phyloP scores from a whole-genome alignment of 2,113 vertebrate species.

The Corythaeola cristata region DNA sequence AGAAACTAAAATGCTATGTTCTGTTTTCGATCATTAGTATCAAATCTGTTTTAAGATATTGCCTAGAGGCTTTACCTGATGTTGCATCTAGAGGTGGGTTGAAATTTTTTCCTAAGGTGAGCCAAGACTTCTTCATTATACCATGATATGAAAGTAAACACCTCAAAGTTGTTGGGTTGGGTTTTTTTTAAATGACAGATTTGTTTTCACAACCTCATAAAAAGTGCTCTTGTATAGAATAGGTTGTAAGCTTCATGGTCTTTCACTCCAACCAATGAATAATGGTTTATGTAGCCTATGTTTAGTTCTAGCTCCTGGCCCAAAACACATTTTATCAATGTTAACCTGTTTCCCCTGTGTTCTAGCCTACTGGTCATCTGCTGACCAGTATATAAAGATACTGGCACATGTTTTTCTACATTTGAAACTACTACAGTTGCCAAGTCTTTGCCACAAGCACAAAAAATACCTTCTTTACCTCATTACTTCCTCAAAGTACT shows the following conservation, averaged over 20 bases:
- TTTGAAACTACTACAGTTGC: background rate
- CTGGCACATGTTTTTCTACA: background rate
- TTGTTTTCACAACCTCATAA: background rate
- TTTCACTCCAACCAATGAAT: background rate
- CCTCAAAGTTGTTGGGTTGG: background rate
- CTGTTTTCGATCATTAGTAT: background rate
- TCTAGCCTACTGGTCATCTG: background rate
- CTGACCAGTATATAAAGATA: background rate
- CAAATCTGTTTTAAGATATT: background rate
- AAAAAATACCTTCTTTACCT: background rate
- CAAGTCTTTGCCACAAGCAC: background rate
- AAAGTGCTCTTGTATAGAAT: background rate
- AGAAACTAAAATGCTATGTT: background rate
- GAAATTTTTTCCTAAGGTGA: background rate
- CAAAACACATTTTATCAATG: background rate
- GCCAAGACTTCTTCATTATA: background rate
- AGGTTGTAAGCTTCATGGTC: background rate
- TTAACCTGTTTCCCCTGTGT: background rate
- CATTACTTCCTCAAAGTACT: background rate
- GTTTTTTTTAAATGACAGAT: background rate
- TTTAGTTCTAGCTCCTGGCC: background rate
- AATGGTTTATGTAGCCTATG: background rate
- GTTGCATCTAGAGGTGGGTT: background rate
- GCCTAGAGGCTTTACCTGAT: background rate
- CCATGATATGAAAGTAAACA: background rate